Conservation (phyloP, 2,113 vertebrate species). For the Morone saxatilis region DNA sequence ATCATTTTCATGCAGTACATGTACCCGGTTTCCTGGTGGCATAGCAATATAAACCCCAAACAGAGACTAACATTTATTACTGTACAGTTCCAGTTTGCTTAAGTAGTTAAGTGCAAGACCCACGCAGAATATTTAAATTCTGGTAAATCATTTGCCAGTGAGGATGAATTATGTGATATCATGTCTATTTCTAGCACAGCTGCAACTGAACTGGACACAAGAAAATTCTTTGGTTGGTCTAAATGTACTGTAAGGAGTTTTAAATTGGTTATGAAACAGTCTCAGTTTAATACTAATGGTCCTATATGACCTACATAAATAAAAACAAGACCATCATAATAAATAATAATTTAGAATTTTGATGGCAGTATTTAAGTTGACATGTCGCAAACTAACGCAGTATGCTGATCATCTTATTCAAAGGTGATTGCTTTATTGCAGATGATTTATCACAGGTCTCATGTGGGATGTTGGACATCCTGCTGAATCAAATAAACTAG, state of each 20-base stretch:
- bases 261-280: too few relatives aligned
- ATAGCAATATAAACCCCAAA: background rate
- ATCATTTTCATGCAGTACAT: background rate
- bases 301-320: too few relatives aligned
- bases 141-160: background rate
- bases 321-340: too few relatives aligned
- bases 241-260: too few relatives aligned
- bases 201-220: too few relatives aligned
- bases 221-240: too few relatives aligned
- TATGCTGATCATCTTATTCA: background rate
- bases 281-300: too few relatives aligned
- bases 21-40: background rate
- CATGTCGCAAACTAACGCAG: too few relatives aligned
- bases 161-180: background rate
- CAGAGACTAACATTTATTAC: background rate
- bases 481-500: background rate
- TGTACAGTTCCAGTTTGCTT: background rate
- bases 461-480: conserved; percentile 1
- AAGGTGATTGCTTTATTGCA: background rate
- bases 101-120: background rate
- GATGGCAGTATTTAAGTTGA: background rate
- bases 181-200: too few relatives aligned
- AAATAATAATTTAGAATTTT: too few relatives aligned
- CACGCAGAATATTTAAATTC: background rate
- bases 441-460: background rate